Evolutionary conservation across 2,797 vertebrate genomes (phyloP), one percentile per base, ranked within the genome.

Genomic region (Enteromius fasciolatus): DNA sequence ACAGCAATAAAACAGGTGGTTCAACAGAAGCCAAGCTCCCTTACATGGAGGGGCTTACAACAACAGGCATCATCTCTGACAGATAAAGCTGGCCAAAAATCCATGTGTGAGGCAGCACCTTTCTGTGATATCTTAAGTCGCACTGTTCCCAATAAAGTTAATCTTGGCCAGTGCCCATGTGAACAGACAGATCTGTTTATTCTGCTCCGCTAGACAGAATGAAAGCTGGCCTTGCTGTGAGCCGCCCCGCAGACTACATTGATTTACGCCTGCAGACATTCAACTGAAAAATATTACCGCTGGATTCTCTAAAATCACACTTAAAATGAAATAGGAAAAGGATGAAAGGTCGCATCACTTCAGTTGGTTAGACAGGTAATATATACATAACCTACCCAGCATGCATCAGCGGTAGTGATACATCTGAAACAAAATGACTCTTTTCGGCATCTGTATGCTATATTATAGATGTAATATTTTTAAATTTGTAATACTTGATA

Each of bases 111-210:
- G 86, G 87, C 77, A 82, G 89, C 85, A 90, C 78, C 87, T 89
- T 86, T 80, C 73, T 77, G 69, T 82, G 84, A 90, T 88, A 86
- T 87, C 89, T 85, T 85, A 88, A 85, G 84, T 90, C 84, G 66
- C 76, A 86, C 88, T 89, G 84, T 85, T 90, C 89, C 75, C 76
- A 88, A 89, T 91, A 91, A 92, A 81, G 87, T 77, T 92, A 89
- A 92, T 90, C 87, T 89, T 68, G 74, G 90, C 88, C 68, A 87
- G 77, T 87, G 85, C 68, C 83, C 76, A 64, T 85, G 82, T 85
- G 81, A 83, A 75, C 86, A 86, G 82, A 90, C 86, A 86, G 54
- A 83, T 33, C 39, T 83, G 83, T 87, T 89, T 86, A 88, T 88
- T 87, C 73, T 81, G 72, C 81, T 85, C 81, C 64, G 52, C 39